Evolutionary conservation across 92 coral and sea anemone species (phyloP).

Genomic region (Pocillopora grandis): DNA sequence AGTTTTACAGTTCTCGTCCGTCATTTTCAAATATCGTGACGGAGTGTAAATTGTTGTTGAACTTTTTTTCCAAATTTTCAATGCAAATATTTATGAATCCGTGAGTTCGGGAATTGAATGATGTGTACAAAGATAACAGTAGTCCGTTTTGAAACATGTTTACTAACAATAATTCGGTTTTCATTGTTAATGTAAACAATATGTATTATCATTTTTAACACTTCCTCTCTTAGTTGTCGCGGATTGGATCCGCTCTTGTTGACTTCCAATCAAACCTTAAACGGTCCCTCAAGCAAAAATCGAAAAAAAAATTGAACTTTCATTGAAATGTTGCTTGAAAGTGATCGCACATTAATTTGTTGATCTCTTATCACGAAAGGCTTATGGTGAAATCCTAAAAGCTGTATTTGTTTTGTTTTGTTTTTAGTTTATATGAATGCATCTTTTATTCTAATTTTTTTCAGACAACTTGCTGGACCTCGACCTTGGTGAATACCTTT

Average conservation of each 20-base stretch:
- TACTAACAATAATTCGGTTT: constrained; percentile 15
- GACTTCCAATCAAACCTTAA: not conserved
- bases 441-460: constrained; percentile 8
- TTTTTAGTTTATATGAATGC: constrained; percentile 13
- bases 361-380: not conserved
- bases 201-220: constrained; percentile 9
- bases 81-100: constrained; percentile 8
- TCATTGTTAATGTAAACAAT: constrained; percentile 27
- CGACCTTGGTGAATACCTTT: constrained; percentile 37
- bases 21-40: not conserved
- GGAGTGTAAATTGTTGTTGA: not conserved
- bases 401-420: constrained; percentile 29
- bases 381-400: constrained; percentile 7
- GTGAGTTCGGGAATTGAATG: not conserved
- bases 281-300: not conserved
- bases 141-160: constrained; percentile 26
- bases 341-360: not conserved
- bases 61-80: not conserved
- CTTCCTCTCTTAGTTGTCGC: not conserved
- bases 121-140: constrained; percentile 16
- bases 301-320: not conserved
- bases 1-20: not conserved
- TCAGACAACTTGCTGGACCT: constrained; percentile 43
- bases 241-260: not conserved
- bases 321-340: not conserved